Percentiles rank a stretch among this genome's conserved stretches.
Evolutionary conservation across 2,113 vertebrate genomes (phyloP).

Genomic region (Neodon shergylaensis): DNA sequence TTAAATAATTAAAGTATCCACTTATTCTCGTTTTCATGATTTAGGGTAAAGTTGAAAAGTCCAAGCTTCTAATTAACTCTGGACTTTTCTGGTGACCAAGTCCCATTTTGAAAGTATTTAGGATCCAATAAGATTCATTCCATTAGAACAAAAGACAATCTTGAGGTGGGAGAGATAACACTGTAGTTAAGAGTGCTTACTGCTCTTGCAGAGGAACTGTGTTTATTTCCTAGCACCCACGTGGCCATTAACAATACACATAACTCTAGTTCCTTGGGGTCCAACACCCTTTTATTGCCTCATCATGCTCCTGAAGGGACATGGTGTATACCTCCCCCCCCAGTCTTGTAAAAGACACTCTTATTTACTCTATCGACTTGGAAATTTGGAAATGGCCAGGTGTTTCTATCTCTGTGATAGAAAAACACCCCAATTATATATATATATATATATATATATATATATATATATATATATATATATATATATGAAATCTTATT

Average conservation of each 20-base stretch:
- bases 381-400: background rate
- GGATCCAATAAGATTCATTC: background rate
- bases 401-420: background rate
- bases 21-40: background rate
- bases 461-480: background rate
- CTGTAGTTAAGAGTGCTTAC: background rate
- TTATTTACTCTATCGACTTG: background rate
- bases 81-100: background rate
- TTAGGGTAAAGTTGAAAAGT: background rate
- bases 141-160: background rate
- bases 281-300: background rate
- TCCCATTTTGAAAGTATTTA: background rate
- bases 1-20: background rate
- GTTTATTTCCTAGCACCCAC: background rate
- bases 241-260: background rate
- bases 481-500: background rate
- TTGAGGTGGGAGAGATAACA: background rate
- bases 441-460: background rate
- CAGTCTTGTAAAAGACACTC: background rate
- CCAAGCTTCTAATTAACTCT: background rate
- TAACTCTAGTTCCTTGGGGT: background rate
- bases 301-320: background rate
- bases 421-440: background rate
- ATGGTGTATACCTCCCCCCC: background rate
- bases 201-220: background rate